A percentile compares a stretch with the other conserved stretches of the same genome.
These are phyloP conservation scores for Antigone vipio DNA, from an alignment of 2,113 vertebrate species.

Conservation along the genomic window DNA sequence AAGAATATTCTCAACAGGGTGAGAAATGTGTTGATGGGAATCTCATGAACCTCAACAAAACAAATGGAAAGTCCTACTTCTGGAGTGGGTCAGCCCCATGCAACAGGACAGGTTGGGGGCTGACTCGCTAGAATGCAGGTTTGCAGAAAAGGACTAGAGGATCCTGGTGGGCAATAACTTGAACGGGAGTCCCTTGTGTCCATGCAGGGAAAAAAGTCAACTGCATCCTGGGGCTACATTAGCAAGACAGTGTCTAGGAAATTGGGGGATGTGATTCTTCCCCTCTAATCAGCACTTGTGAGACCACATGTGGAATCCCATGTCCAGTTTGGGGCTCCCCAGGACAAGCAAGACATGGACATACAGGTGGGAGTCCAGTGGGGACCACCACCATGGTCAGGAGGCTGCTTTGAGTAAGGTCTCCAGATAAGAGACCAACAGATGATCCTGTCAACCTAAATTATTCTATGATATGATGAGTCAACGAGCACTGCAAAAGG, in stretches of 20 bases:
- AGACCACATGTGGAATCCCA: not conserved
- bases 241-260: not conserved
- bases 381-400: rapidly evolving
- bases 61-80: not conserved
- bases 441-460: not conserved
- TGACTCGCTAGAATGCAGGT: not conserved
- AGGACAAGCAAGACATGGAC: not conserved
- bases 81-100: not conserved
- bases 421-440: not conserved
- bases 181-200: not conserved
- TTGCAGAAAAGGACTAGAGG: not conserved
- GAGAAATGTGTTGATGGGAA: not conserved
- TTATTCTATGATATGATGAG: not conserved
- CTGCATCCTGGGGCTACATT: not conserved
- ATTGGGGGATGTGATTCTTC: rapidly evolving
- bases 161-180: not conserved
- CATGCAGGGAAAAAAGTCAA: not conserved
- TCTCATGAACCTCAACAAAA: not conserved
- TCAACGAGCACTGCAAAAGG: not conserved
- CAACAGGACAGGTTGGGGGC: not conserved
- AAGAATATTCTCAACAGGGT: not conserved
- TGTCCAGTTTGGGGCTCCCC: not conserved
- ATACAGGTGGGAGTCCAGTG: not conserved
- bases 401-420: not conserved
- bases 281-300: not conserved